A percentile compares a stretch with the other conserved stretches of the same genome.
These are phyloP conservation scores for Solea solea DNA, from an alignment of 2,113 vertebrate genomes.

Conservation along the genomic window DNA sequence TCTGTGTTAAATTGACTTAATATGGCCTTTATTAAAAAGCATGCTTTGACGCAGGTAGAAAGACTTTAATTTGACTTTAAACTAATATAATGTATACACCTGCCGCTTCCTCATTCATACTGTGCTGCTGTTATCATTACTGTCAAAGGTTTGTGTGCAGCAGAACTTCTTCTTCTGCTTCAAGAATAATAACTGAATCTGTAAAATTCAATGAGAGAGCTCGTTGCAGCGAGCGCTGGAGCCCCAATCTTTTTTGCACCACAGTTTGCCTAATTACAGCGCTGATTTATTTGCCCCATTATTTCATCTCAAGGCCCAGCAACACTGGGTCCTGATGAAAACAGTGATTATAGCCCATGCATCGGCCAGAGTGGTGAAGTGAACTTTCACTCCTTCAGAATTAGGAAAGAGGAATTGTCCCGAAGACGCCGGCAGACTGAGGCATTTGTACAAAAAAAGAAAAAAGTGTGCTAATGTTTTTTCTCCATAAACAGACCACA, in stretches of 20 bases:
- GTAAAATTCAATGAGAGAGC: conserved; percentile 9
- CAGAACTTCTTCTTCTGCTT: neutral
- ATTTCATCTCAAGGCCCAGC: conserved; percentile 54
- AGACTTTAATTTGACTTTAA: neutral
- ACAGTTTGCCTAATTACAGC: conserved; percentile 56
- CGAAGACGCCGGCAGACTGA: neutral
- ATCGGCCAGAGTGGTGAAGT: conserved; percentile 69
- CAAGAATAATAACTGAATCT: conserved; percentile 14
- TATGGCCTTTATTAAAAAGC: neutral
- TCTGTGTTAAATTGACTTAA: too few species aligned
- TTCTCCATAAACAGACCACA: conserved; percentile 25
- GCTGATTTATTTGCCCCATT: conserved; percentile 61
- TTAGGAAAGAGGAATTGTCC: conserved; percentile 14
- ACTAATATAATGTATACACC: neutral
- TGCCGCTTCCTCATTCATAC: neutral
- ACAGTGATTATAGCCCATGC: conserved; percentile 49
- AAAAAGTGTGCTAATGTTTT: neutral
- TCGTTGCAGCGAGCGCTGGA: conserved; percentile 17
- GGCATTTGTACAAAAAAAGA: too few species aligned
- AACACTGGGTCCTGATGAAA: conserved; percentile 59
- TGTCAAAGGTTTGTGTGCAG: neutral
- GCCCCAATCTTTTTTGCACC: conserved; percentile 26
- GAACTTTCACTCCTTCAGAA: conserved; percentile 33
- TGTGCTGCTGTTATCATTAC: neutral
- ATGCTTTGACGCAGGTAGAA: neutral